Conservation (phyloP, 2,113 vertebrate species). For the Anolis sagrei region DNA sequence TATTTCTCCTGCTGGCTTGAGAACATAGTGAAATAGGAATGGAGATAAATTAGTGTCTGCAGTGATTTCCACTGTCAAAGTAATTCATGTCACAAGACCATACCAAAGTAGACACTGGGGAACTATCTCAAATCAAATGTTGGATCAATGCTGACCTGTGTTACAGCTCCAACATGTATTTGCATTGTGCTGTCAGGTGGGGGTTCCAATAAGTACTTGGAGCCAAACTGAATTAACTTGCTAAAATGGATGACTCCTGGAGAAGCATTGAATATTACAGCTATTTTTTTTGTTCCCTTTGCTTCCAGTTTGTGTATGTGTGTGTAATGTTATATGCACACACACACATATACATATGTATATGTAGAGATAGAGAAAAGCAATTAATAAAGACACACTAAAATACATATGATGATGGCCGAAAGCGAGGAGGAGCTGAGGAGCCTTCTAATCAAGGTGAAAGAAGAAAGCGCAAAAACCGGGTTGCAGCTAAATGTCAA, state of each 20-base stretch:
- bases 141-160: neutral
- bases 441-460: too few relatives aligned
- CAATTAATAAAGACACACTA: too few relatives aligned
- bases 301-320: neutral
- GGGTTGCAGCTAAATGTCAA: too few relatives aligned
- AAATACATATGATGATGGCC: too few relatives aligned
- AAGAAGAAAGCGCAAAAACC: too few relatives aligned
- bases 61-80: conserved; percentile 14
- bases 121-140: neutral
- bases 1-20: conserved; percentile 38
- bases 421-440: too few relatives aligned
- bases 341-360: too few relatives aligned
- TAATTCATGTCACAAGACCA: neutral
- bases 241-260: neutral
- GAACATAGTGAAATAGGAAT: neutral
- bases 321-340: too few relatives aligned
- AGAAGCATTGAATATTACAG: neutral
- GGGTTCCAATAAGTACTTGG: neutral
- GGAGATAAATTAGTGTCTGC: conserved; percentile 21
- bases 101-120: conserved; percentile 8
- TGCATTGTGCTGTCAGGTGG: neutral
- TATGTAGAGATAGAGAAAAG: too few relatives aligned
- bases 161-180: neutral
- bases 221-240: neutral
- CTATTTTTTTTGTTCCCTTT: conserved; percentile 16